Evolutionary conservation across 2,113 vertebrate species (phyloP).

Genomic region (Psephotus haematonotus): DNA sequence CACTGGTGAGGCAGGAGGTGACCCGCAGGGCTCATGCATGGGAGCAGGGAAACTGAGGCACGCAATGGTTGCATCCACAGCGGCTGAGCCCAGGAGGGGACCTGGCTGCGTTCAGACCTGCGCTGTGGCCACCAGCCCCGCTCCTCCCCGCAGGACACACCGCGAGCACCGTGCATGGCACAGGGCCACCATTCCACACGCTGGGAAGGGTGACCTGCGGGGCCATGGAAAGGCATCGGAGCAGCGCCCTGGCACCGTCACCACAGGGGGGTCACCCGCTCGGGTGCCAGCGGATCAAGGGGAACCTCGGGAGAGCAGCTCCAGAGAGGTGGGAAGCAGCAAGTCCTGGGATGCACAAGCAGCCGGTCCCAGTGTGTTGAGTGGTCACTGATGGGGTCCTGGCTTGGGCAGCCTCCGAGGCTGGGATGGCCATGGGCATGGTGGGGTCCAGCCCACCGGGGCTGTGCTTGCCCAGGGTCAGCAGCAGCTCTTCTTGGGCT

Average conservation of each 20-base stretch:
- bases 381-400: rapidly evolving
- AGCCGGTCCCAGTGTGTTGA: rapidly evolving
- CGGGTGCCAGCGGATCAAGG: not conserved
- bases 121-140: not conserved
- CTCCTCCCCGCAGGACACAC: not conserved
- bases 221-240: not conserved
- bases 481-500: slow-evolving; percentile 71
- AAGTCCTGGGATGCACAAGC: not conserved
- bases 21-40: not conserved
- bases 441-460: rapidly evolving
- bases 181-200: rapidly evolving
- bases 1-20: rapidly evolving
- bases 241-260: not conserved
- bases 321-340: not conserved
- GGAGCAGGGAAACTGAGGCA: not conserved
- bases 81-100: not conserved
- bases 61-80: rapidly evolving
- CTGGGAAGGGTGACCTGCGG: rapidly evolving
- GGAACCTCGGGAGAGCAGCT: not conserved
- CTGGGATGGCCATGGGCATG: not conserved
- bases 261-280: not conserved
- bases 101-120: not conserved
- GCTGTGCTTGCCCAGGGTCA: not conserved
- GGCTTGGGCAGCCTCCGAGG: not conserved
- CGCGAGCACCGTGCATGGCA: rapidly evolving